Conservation (phyloP, 2,113 vertebrate species). For the Actinemys pallida region DNA sequence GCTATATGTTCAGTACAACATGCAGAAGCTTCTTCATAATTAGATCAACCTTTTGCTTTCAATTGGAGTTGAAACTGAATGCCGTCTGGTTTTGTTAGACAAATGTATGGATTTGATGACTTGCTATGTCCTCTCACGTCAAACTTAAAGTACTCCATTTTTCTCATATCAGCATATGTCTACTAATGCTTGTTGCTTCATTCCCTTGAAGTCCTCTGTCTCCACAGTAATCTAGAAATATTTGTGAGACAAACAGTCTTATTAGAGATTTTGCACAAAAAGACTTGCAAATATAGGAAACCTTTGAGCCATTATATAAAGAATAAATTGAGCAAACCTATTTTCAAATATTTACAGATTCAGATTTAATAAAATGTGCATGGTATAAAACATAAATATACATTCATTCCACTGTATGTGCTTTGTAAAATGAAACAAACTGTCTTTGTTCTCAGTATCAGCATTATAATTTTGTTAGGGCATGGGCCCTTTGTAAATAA, state of each 20-base stretch:
- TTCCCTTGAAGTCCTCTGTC: constrained; percentile 28
- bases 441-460: constrained; percentile 12
- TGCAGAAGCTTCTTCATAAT: constrained; percentile 64
- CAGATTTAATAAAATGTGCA: constrained; percentile 51
- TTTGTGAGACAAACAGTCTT: constrained; percentile 50
- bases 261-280: constrained; percentile 65
- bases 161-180: not conserved
- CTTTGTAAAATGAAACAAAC: constrained; percentile 68
- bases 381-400: constrained; percentile 42
- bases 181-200: constrained; percentile 26
- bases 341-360: constrained; percentile 66
- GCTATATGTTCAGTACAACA: constrained; percentile 38
- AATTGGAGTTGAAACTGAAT: constrained; percentile 19
- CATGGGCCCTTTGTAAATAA: constrained; percentile 32
- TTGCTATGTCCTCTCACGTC: constrained; percentile 33
- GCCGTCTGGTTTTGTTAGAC: constrained; percentile 54
- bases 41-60: constrained; percentile 63
- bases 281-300: constrained; percentile 44
- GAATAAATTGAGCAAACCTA: constrained; percentile 55
- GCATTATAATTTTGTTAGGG: constrained; percentile 27
- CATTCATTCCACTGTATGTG: constrained; percentile 52
- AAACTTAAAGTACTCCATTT: constrained; percentile 32
- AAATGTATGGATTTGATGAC: constrained; percentile 43
- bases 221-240: constrained; percentile 24
- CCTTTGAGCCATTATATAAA: constrained; percentile 38